Evolutionary conservation across 2,888 invertebrate species (phyloP).

Genomic region (Hypolimnas misippus): DNA sequence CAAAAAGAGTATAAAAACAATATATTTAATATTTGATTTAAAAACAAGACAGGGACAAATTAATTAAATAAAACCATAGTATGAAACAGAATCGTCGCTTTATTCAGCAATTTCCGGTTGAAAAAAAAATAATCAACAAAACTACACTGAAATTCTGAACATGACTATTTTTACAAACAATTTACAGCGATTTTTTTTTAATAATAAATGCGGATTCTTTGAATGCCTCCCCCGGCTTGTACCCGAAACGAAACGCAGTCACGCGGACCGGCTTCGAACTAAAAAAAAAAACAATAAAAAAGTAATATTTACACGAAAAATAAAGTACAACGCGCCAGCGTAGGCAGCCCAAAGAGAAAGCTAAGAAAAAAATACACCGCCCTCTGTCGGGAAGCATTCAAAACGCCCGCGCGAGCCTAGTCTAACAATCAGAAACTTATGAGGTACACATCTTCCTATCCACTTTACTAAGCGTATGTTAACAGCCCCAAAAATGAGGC

Average conservation of each 20-base stretch:
- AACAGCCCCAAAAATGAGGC: conserved; percentile 73
- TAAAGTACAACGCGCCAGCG: conserved; percentile 51
- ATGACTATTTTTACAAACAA: conserved; percentile 82
- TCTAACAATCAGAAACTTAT: conserved; percentile 73
- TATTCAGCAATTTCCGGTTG: conserved; percentile 81
- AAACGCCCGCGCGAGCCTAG: conserved; percentile 57
- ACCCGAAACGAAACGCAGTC: conserved; percentile 49
- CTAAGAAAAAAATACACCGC: conserved; percentile 50
- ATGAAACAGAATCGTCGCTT: conserved; percentile 81
- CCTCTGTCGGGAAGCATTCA: conserved; percentile 51
- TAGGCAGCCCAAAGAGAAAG: conserved; percentile 52
- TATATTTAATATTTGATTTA: too few relatives aligned
- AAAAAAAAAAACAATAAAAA: conserved; percentile 56
- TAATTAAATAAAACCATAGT: conserved; percentile 62
- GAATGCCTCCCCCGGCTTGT: conserved; percentile 52
- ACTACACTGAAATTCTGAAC: conserved; percentile 80
- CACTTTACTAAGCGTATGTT: conserved; percentile 82
- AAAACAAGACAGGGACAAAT: background rate
- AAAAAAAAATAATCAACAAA: conserved; percentile 77
- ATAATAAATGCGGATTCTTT: conserved; percentile 50
- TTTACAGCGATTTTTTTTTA: conserved; percentile 71
- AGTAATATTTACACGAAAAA: conserved; percentile 69
- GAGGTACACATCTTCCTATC: conserved; percentile 74
- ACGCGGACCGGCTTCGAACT: conserved; percentile 40
- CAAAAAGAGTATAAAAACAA: too few relatives aligned